Evolutionary conservation across 2,797 vertebrate species (phyloP).

Genomic region (Cygnus olor): DNA sequence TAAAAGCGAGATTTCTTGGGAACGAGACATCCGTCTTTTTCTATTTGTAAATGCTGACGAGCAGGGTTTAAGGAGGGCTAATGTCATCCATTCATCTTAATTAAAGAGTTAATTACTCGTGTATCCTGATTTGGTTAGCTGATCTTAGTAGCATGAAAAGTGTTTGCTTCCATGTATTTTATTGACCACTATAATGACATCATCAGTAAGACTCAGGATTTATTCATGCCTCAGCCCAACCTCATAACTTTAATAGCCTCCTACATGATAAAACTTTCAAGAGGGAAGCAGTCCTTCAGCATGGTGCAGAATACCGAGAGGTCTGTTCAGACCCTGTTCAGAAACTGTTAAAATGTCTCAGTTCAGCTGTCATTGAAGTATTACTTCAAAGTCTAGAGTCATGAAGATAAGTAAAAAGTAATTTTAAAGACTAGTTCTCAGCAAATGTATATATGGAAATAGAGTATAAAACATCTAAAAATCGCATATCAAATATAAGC

Average conservation of each 20-base stretch:
- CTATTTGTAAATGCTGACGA: slow-evolving; percentile 83
- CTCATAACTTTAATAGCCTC: slow-evolving; percentile 78
- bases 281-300: slow-evolving; percentile 62
- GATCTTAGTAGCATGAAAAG: slow-evolving; percentile 66
- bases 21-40: slow-evolving; percentile 80
- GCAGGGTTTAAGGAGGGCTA: slow-evolving; percentile 83
- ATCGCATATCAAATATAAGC: slow-evolving; percentile 31
- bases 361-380: slow-evolving; percentile 70
- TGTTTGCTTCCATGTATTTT: slow-evolving; percentile 76
- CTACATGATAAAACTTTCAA: slow-evolving; percentile 80
- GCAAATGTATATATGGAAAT: slow-evolving; percentile 67
- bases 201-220: slow-evolving; percentile 74
- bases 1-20: slow-evolving; percentile 76
- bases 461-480: slow-evolving; percentile 32
- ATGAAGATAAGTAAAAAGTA: slow-evolving; percentile 71
- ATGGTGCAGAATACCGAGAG: slow-evolving; percentile 69
- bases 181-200: slow-evolving; percentile 80
- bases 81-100: slow-evolving; percentile 85
- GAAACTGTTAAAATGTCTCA: slow-evolving; percentile 58
- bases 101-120: slow-evolving; percentile 87
- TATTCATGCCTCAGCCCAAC: slow-evolving; percentile 75
- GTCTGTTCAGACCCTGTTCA: slow-evolving; percentile 44
- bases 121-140: slow-evolving; percentile 80
- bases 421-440: slow-evolving; percentile 69
- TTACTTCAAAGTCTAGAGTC: slow-evolving; percentile 73